Evolutionary conservation across 2,113 vertebrate species (phyloP), one percentile per base, ranked within the genome.

Genomic region (Microcebus murinus): DNA sequence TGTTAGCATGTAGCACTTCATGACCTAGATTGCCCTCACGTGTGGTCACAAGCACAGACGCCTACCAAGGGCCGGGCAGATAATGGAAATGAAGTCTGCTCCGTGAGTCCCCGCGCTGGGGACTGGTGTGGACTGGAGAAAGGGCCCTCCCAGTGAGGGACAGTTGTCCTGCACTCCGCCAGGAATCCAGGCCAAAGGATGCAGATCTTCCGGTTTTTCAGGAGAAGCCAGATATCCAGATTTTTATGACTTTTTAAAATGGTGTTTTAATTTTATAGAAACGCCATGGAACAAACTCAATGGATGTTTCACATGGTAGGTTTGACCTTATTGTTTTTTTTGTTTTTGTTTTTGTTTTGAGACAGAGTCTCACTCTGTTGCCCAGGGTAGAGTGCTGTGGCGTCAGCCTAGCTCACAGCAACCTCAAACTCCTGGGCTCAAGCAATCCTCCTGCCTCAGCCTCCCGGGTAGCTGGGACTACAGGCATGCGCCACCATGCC

Each of bases 171-270:
- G 59, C 6, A 8, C 48, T 65, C 29, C 7, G 29, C 55, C 23
- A 59, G 39, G 50, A 84, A 90, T 57, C 15, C 25, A 88, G 92
- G 42, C 31, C 85, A 92, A 73, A 23, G 36, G 21, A 21, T 27
- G 8, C 15, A 29, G 18, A 34, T 34, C 68, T 94, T 94, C 50
- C 52, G 80, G 70, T 63, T 93, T 96, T 95, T 79, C 31, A 57
- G 63, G 39, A 63, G 50, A 45, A 89, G 21, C 25, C 27, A 84
- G 81, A 82, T 85, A 81, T 39, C 67, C 34, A 59, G 55, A 50
- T 74, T 63, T 83, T 39, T 87, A 31, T 31, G 6, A 52, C 63
- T 45, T 82, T 55, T 17, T 29, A 34, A 85, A 85, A 61, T 48
- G 21, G 55, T 34, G 67, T 17, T 92, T 90, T 17, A 6, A 15